phyloP scores from a whole-genome alignment of 2,113 vertebrate species.

The Formicarius rufipectus region DNA sequence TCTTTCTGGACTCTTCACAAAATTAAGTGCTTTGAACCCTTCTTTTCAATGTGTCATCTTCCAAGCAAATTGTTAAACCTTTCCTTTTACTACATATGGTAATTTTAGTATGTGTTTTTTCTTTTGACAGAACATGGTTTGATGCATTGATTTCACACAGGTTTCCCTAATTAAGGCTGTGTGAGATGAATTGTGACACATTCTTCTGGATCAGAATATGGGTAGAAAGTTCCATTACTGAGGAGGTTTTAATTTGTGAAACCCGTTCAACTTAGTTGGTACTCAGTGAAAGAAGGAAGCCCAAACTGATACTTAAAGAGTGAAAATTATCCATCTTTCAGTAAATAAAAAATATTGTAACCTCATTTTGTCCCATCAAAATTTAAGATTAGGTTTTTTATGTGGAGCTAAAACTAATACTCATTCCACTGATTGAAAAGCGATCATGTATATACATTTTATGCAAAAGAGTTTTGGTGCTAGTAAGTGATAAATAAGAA shows the following conservation, averaged over 20 bases:
- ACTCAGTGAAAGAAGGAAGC: neutral
- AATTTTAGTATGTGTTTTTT: neutral
- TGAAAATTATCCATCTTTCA: neutral
- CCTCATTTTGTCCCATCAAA: neutral
- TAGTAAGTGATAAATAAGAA: neutral
- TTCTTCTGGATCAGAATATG: neutral
- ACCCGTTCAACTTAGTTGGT: neutral
- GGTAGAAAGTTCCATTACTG: neutral
- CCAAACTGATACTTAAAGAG: neutral
- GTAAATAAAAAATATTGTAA: neutral
- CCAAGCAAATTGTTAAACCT: neutral
- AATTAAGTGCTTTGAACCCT: neutral
- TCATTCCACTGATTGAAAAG: neutral
- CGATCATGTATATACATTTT: neutral
- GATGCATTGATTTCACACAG: neutral
- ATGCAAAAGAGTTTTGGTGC: neutral
- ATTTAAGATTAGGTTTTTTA: neutral
- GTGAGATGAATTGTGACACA: neutral
- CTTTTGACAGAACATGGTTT: neutral
- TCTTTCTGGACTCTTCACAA: neutral
- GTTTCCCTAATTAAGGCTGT: neutral
- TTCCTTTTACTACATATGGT: neutral
- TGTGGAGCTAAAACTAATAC: neutral
- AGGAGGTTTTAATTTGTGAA: neutral
- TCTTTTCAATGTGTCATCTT: neutral